Conservation (phyloP, 2,888 invertebrate species). For the Nephrotoma guestfalica region DNA sequence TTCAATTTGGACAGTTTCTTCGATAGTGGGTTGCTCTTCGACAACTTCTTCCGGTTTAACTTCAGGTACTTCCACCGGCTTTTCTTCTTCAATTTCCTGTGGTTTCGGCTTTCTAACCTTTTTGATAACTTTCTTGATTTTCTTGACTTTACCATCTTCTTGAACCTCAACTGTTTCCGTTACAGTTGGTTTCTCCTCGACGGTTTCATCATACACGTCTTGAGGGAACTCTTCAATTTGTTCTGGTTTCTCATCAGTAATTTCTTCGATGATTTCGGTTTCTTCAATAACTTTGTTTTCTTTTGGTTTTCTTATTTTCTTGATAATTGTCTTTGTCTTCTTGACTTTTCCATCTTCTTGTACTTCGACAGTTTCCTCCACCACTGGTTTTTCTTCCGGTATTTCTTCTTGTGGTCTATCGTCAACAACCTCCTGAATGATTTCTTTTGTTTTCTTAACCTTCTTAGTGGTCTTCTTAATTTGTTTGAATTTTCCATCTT, state of each 20-base stretch:
- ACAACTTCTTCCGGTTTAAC: constrained; percentile 20
- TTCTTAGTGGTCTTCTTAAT: constrained; percentile 20
- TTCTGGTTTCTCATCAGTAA: constrained; percentile 13
- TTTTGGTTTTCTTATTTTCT: background rate
- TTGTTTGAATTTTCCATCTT: constrained; percentile 20
- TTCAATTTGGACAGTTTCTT: background rate
- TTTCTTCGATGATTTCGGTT: constrained; percentile 1
- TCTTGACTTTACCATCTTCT: constrained; percentile 5
- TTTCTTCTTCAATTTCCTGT: background rate
- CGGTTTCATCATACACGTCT: background rate
- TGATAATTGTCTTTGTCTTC: background rate
- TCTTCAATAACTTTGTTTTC: background rate
- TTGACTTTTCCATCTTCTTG: background rate
- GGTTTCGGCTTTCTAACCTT: background rate
- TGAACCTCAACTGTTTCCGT: background rate
- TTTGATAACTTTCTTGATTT: background rate
- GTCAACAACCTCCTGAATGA: background rate
- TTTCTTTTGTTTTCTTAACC: background rate
- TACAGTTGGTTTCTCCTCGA: background rate
- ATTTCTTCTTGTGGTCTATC: constrained; percentile 9
- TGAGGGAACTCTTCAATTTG: background rate
- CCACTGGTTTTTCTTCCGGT: background rate
- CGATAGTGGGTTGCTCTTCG: constrained; percentile 8
- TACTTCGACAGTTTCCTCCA: constrained; percentile 9
- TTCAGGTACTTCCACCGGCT: background rate